Evolutionary conservation across 2,113 vertebrate genomes (phyloP).

Genomic region (Vimba vimba): DNA sequence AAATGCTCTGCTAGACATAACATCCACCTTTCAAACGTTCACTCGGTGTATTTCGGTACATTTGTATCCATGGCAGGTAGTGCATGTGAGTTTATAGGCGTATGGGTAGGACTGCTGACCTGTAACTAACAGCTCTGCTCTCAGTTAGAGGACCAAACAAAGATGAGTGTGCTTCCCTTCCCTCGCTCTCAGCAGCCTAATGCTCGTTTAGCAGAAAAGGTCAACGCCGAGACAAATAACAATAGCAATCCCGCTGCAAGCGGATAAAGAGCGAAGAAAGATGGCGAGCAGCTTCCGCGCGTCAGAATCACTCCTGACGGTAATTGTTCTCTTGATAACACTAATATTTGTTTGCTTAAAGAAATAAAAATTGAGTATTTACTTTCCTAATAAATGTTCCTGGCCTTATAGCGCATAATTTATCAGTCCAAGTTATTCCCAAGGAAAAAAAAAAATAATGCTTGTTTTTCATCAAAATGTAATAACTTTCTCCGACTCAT

Average conservation of each 20-base stretch:
- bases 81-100: background rate
- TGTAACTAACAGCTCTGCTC: constrained; percentile 40
- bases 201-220: constrained; percentile 54
- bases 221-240: constrained; percentile 43
- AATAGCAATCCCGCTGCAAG: constrained; percentile 32
- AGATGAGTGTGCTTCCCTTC: constrained; percentile 11
- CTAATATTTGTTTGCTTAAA: constrained; percentile 43
- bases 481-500: background rate
- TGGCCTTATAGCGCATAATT: background rate
- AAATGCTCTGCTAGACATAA: background rate
- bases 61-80: background rate
- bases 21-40: background rate
- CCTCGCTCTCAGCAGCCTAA: constrained; percentile 7
- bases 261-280: background rate
- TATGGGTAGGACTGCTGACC: background rate
- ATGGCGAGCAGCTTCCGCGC: constrained; percentile 26
- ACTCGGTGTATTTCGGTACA: background rate
- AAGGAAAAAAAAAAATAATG: too few species aligned
- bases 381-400: constrained; percentile 4
- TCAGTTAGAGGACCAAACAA: constrained; percentile 33
- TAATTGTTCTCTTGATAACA: constrained; percentile 27
- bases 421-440: background rate
- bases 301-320: constrained; percentile 19
- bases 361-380: constrained; percentile 8
- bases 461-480: constrained; percentile 13